Conservation (phyloP, 2,888 invertebrate species). For the Calephelis perditalis region DNA sequence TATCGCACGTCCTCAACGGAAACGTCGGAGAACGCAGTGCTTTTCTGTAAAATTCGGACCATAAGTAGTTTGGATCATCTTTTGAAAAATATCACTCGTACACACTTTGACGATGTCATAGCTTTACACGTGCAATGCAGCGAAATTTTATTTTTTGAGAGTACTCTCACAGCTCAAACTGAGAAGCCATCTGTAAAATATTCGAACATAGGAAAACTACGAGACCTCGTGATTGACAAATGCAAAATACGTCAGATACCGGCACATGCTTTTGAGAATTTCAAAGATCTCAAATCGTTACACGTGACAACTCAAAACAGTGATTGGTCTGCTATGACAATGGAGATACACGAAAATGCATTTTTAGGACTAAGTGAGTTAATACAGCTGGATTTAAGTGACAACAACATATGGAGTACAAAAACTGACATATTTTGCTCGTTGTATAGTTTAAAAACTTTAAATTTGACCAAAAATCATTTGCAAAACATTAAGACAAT, state of each 20-base stretch:
- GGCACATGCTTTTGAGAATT: conserved; percentile 81
- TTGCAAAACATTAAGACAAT: conserved; percentile 86
- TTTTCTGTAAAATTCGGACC: conserved; percentile 84
- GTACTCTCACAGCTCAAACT: conserved; percentile 77
- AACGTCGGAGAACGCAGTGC: conserved; percentile 74
- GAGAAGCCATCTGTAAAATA: conserved; percentile 70
- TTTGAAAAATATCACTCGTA: conserved; percentile 82
- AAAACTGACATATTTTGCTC: conserved; percentile 85
- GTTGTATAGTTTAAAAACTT: conserved; percentile 81
- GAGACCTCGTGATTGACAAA: conserved; percentile 84
- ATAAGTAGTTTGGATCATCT: conserved; percentile 83
- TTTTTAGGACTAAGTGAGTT: conserved; percentile 83
- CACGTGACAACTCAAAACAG: conserved; percentile 86
- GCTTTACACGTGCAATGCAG: conserved; percentile 84
- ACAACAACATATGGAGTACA: conserved; percentile 87
- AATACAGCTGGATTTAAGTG: conserved; percentile 82
- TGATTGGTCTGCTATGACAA: conserved; percentile 87
- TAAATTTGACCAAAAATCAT: conserved; percentile 87
- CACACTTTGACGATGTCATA: conserved; percentile 81
- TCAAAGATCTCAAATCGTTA: conserved; percentile 82
- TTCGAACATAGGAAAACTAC: conserved; percentile 80
- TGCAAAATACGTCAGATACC: conserved; percentile 88
- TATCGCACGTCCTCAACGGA: conserved; percentile 80
- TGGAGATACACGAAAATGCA: conserved; percentile 84
- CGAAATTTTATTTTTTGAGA: conserved; percentile 86